Evolutionary conservation across 2,113 vertebrate genomes (phyloP).

Genomic region (Sinocyclocheilus anshuiensis): DNA sequence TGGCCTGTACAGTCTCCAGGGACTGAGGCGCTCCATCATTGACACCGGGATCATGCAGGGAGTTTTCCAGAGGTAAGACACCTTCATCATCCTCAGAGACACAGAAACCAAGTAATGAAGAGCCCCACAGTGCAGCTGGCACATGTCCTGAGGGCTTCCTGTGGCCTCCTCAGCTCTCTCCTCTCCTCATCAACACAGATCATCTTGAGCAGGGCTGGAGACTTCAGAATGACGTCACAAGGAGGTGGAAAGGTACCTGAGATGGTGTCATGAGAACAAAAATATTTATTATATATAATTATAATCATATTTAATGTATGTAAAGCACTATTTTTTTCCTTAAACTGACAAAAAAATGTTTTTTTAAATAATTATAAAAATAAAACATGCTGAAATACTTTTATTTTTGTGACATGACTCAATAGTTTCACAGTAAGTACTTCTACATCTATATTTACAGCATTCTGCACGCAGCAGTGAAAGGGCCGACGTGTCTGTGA

Average conservation of each 20-base stretch:
- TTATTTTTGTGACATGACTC: too few relatives aligned
- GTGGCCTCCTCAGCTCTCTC: not conserved
- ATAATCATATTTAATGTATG: too few relatives aligned
- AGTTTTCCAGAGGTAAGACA: not conserved
- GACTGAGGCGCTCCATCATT: not conserved
- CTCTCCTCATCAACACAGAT: not conserved
- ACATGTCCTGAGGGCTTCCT: conserved; percentile 6
- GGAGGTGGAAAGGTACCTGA: not conserved
- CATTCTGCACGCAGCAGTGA: not conserved
- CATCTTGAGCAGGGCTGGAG: not conserved
- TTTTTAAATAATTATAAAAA: too few relatives aligned
- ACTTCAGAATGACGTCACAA: not conserved
- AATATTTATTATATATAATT: too few relatives aligned
- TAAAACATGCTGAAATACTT: too few relatives aligned
- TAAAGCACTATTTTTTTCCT: too few relatives aligned
- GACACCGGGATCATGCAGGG: not conserved
- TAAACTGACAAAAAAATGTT: too few relatives aligned
- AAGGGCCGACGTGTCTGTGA: not conserved
- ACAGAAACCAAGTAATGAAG: conserved; percentile 3
- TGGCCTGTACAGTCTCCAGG: not conserved
- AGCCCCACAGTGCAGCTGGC: not conserved
- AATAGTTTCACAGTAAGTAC: not conserved
- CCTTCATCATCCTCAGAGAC: not conserved
- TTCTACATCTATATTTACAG: not conserved
- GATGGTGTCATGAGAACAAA: too few relatives aligned